Conservation (phyloP, 2,113 vertebrate genomes). For the Xenopus borealis region DNA sequence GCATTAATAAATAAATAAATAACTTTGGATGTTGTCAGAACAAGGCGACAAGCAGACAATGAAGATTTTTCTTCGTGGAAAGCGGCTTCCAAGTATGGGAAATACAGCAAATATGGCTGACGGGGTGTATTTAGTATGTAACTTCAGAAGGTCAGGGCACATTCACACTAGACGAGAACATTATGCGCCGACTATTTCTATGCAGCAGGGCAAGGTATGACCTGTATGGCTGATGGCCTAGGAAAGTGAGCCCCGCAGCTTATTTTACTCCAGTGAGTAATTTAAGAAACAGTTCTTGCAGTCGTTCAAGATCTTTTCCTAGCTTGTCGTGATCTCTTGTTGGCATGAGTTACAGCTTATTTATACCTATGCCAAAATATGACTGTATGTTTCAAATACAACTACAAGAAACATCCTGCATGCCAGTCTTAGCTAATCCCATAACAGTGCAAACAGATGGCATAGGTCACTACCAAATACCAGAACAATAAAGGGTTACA, state of each 20-base stretch:
- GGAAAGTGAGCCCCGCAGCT: constrained; percentile 56
- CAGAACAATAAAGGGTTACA: background rate
- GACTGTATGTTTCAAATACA: constrained; percentile 35
- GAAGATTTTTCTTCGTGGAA: constrained; percentile 51
- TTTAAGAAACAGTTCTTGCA: constrained; percentile 54
- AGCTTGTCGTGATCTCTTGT: constrained; percentile 53
- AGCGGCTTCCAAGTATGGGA: constrained; percentile 51
- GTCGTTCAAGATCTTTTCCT: constrained; percentile 57
- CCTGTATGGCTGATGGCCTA: constrained; percentile 48
- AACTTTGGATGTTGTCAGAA: constrained; percentile 59
- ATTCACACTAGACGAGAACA: constrained; percentile 56
- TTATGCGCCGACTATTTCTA: constrained; percentile 49
- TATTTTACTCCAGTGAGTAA: constrained; percentile 51
- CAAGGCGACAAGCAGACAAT: constrained; percentile 49
- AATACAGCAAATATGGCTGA: constrained; percentile 45
- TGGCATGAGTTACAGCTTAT: constrained; percentile 48
- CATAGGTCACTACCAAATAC: too few relatives aligned
- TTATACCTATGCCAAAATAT: constrained; percentile 64
- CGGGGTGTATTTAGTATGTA: constrained; percentile 55
- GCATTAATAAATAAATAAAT: constrained; percentile 77
- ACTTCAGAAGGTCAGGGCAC: constrained; percentile 54
- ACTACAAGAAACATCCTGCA: background rate
- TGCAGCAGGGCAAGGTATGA: constrained; percentile 16
- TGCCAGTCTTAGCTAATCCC: background rate
- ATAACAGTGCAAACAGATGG: too few relatives aligned